Base-by-base conservation (phyloP, 2,113 vertebrate species). In the Microtus ochrogaster region DNA sequence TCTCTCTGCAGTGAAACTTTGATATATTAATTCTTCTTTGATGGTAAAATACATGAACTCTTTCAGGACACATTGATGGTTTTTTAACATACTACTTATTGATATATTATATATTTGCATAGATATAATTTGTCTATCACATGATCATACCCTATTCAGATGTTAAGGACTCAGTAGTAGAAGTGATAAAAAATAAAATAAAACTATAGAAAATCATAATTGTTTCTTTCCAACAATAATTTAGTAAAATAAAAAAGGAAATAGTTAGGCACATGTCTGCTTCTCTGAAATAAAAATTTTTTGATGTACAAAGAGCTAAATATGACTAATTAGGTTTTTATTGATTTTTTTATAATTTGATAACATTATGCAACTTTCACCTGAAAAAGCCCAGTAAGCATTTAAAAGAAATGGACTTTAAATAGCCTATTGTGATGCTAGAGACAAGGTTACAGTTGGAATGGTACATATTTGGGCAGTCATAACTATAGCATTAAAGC, bases 401-500 rank as follows among this genome's bases (percentile, higher is more conserved):
- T 3, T 78, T 24, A n/a, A 96, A 96, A n/a, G 47, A 63, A 96
- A 95, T 19, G 22, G 81, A 95, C 44, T 79, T 82, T 73, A 96
- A 84, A 14, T 0, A 3, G 26, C 39, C 52, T n/a, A 73, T 49
- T 81, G 26, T 81, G 44, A 76, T 81, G 41, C 33, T 90, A 49
- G 89, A 94, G 92, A 83, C 79, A 97, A 89, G 73, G 36, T 39
- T 73, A 65, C 22, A 2, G 26, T 63, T 93, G 47, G 49, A 90
- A 94, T 1, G 3, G 93, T 97, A 93, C 82, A n/a, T 92, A 55
- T 77, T 73, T 78, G 61, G 39, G 76, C 79, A 41, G 33, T 87
- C 90, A 93, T 84, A 96, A 58, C 84, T 97, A 47, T 91, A 85
- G 66, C 94, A 95, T 96, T 96, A 96, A 96, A 96, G 78, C 97